Evolutionary conservation across 2,113 vertebrate genomes (phyloP).

Genomic region (Phylloscopus trochilus): DNA sequence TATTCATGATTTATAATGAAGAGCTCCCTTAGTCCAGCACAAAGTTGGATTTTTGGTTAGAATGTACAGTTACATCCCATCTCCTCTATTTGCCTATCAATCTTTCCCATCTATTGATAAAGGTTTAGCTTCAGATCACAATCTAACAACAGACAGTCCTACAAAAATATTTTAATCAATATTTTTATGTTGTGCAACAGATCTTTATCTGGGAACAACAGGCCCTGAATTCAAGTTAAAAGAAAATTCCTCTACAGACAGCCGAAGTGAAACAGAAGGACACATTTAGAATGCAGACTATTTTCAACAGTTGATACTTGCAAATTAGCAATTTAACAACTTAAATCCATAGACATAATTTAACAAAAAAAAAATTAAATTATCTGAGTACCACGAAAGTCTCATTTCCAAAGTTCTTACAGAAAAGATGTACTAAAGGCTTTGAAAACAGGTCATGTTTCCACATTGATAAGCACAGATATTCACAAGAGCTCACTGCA

Average conservation of each 20-base stretch:
- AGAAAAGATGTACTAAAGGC: neutral
- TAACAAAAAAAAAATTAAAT: neutral
- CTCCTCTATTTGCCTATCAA: neutral
- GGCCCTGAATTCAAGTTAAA: neutral
- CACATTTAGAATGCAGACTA: neutral
- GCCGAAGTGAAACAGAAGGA: neutral
- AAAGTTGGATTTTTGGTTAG: neutral
- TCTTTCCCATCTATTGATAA: neutral
- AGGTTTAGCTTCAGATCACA: neutral
- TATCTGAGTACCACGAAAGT: neutral
- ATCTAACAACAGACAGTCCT: neutral
- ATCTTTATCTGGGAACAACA: neutral
- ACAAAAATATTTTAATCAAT: conserved; percentile 17
- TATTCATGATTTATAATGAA: neutral
- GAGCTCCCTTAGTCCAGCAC: neutral
- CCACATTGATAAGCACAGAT: neutral
- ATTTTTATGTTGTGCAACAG: neutral
- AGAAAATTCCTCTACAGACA: neutral
- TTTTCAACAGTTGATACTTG: neutral
- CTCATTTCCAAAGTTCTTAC: neutral
- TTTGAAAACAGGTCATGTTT: neutral
- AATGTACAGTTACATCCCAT: neutral
- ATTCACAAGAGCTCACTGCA: neutral
- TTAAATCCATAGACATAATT: neutral
- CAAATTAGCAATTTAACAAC: neutral